These are phyloP conservation scores for Irena cyanogastra DNA, from an alignment of 2,113 vertebrate species.

Conservation along the genomic window DNA sequence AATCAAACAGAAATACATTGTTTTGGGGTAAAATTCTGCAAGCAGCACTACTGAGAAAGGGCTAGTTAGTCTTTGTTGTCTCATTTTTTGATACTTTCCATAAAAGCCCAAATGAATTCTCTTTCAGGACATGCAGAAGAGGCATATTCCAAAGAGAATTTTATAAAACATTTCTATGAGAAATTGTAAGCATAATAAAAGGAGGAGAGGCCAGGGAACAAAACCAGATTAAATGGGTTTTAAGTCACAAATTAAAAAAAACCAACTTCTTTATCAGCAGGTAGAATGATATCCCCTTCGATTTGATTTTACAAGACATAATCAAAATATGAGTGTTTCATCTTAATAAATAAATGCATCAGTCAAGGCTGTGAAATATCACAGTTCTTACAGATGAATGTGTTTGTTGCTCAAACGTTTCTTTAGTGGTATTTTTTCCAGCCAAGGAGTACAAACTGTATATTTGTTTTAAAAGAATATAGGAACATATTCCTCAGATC, in stretches of 20 bases:
- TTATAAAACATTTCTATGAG: neutral
- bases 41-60: neutral
- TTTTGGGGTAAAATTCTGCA: neutral
- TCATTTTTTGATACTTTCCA: neutral
- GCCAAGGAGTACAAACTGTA: neutral
- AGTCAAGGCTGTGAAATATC: neutral
- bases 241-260: neutral
- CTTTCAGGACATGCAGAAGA: neutral
- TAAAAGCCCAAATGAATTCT: neutral
- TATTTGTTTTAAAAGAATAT: neutral
- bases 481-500: neutral
- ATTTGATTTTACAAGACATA: neutral
- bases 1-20: neutral
- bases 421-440: neutral
- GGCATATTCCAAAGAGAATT: neutral
- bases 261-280: neutral
- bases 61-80: neutral
- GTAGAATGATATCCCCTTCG: neutral
- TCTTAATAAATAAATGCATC: neutral
- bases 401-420: neutral
- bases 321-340: neutral
- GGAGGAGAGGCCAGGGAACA: neutral
- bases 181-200: neutral
- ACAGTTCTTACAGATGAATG: neutral
- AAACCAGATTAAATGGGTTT: neutral